Conservation (phyloP, 2,888 invertebrate genomes). For the Limenitis camilla region DNA sequence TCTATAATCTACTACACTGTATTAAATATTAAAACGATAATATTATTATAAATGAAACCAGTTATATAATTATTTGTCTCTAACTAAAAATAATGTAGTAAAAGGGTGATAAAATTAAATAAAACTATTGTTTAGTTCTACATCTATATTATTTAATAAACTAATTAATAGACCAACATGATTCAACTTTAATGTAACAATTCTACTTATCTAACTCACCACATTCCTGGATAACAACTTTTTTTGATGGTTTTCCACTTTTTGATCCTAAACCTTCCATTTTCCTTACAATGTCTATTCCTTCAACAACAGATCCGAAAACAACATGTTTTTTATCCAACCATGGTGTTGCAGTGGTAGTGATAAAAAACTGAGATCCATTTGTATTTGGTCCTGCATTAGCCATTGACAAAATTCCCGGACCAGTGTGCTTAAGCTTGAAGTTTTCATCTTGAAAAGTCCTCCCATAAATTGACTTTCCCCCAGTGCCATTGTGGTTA, state of each 20-base stretch:
- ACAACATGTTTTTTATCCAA: constrained; percentile 96
- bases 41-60: too few species aligned
- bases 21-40: too few species aligned
- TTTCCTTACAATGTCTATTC: constrained; percentile 92
- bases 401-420: constrained; percentile 95
- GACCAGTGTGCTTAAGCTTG: constrained; percentile 89
- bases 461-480: constrained; percentile 97
- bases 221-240: constrained; percentile 84
- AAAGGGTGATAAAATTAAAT: too few species aligned
- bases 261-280: constrained; percentile 87
- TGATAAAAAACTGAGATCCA: constrained; percentile 98
- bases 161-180: neutral
- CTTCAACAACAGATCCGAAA: constrained; percentile 92
- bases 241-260: constrained; percentile 88
- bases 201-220: constrained; percentile 79
- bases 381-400: constrained; percentile 97
- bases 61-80: too few species aligned
- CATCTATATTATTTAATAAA: neutral
- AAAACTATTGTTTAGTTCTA: too few species aligned
- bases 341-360: constrained; percentile 94
- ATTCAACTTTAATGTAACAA: neutral
- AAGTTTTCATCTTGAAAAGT: constrained; percentile 97
- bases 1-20: too few species aligned
- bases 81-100: too few species aligned
- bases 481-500: constrained; percentile 92